Evolutionary conservation across 2,113 vertebrate genomes (phyloP).

Genomic region (Perca fluviatilis): DNA sequence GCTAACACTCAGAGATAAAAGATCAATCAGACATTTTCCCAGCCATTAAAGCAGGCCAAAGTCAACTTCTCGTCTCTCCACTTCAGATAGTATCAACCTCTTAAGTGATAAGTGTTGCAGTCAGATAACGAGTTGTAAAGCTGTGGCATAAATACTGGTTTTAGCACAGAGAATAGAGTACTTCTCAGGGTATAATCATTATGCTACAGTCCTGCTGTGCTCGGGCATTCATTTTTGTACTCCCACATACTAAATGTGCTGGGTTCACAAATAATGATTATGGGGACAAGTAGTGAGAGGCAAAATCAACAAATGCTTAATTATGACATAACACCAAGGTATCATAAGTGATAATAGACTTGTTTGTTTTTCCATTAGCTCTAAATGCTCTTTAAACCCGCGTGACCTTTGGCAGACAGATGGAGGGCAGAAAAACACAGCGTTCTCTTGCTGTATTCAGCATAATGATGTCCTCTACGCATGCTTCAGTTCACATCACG

Average conservation of each 20-base stretch:
- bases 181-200: constrained; percentile 46
- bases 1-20: constrained; percentile 44
- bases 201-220: constrained; percentile 31
- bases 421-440: constrained; percentile 37
- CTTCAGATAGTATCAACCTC: constrained; percentile 36
- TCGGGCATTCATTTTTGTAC: constrained; percentile 35
- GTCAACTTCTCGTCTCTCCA: constrained; percentile 51
- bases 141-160: constrained; percentile 27
- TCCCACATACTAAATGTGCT: constrained; percentile 49
- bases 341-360: constrained; percentile 48
- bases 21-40: constrained; percentile 34
- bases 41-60: constrained; percentile 60
- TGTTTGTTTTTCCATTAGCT: constrained; percentile 60
- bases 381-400: constrained; percentile 54
- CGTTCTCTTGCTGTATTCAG: constrained; percentile 23
- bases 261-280: constrained; percentile 37
- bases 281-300: constrained; percentile 29
- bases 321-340: constrained; percentile 29
- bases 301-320: constrained; percentile 48
- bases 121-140: constrained; percentile 55
- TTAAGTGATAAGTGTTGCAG: constrained; percentile 38
- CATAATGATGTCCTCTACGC: constrained; percentile 12
- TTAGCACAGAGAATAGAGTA: constrained; percentile 16
- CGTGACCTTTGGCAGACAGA: constrained; percentile 47
- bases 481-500: not conserved